Conservation (phyloP, 2,888 invertebrate species). For the Drosophila helvetica region DNA sequence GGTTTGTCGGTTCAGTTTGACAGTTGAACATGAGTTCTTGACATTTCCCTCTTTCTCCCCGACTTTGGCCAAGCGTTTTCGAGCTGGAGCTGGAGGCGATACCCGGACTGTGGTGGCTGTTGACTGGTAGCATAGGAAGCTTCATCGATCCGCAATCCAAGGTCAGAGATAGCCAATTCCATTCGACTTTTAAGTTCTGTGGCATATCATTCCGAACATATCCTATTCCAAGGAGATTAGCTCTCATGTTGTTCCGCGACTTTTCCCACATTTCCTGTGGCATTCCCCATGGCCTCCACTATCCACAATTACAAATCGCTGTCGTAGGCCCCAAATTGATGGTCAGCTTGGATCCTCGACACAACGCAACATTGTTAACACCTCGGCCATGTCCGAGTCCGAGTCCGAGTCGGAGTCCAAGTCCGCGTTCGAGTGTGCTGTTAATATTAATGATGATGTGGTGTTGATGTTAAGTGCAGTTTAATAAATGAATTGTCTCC, state of each 20-base stretch:
- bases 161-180: neutral
- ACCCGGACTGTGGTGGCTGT: neutral
- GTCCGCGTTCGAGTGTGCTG: constrained; percentile 16
- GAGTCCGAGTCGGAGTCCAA: constrained; percentile 4
- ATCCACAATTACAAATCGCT: constrained; percentile 24
- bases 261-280: neutral
- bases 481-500: constrained; percentile 82
- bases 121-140: too few species aligned
- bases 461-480: constrained; percentile 83
- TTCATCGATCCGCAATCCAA: neutral
- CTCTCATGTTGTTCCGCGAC: too few species aligned
- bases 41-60: constrained; percentile 58
- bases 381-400: constrained; percentile 29
- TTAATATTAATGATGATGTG: constrained; percentile 81
- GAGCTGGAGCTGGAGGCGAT: neutral
- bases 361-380: constrained; percentile 35
- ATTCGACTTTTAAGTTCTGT: neutral
- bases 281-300: too few species aligned
- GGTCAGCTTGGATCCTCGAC: constrained; percentile 32
- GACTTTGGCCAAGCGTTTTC: neutral
- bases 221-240: too few species aligned
- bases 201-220: too few species aligned
- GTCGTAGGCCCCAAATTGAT: constrained; percentile 31
- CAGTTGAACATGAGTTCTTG: constrained; percentile 82
- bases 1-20: constrained; percentile 82